Evolutionary conservation across 1,140 invertebrate genomes (phyloP), one percentile per base, ranked within the genome.

Genomic region (Rhagoletis pomonella): DNA sequence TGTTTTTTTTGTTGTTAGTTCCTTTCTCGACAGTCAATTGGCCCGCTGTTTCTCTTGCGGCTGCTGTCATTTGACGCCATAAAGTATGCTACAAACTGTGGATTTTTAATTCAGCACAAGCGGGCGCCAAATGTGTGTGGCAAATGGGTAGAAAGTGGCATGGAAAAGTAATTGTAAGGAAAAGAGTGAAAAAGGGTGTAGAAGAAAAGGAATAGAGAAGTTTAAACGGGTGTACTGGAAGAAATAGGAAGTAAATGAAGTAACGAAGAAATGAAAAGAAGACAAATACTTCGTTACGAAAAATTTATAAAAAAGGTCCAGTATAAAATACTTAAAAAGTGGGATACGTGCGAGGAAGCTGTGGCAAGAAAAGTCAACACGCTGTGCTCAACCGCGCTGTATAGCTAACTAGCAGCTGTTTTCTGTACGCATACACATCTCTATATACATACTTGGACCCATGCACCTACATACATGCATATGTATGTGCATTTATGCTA

Each of bases 51-150:
- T 29, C 29, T 29, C 29, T 29, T 29, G 19, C 29, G n/a, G 64
- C 19, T n/a, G n/a, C 64, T 39, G 64, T 29, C 64, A 65, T n/a
- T 29, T 65, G 19, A 29, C n/a, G 64, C 64, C 64, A 9, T 65
- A 65, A 65, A 65, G n/a, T 65, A 65, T 65, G 64, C 64, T 65
- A 65, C n/a, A 65, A 55, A n/a, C n/a, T 65, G 64, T 29, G 19
- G n/a, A 39, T 39, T 65, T 65, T 29, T 29, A 65, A 29, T 65
- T 9, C 5, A 65, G 64, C 64, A 29, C 64, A 65, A 65, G 29
- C 64, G 19, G 29, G 64, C 29, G 64, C n/a, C 64, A 65, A 65
- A 19, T 19, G 50, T 10, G 50, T 19, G 19, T 19, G 17, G 17
- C 62, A 65, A 65, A 19, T 39, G 62, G 14, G 5, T n/a, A 62